Percentiles rank a stretch among this genome's conserved stretches.
Evolutionary conservation across 2,797 vertebrate genomes (phyloP).

Genomic region (Urosaurus nigricauda): DNA sequence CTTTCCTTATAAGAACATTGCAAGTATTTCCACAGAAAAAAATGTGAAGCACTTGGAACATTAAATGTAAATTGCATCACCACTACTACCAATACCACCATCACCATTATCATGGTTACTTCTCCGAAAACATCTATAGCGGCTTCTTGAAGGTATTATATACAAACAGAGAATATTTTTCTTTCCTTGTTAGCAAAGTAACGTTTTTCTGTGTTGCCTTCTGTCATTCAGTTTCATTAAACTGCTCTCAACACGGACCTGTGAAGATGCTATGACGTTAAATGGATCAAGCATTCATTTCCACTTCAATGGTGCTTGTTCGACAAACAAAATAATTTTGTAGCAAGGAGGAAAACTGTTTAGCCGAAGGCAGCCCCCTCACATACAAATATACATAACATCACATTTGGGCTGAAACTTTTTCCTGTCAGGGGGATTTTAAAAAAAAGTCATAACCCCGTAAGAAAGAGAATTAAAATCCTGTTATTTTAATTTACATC

Average conservation of each 20-base stretch:
- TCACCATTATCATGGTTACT: background rate
- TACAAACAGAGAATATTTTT: conserved; percentile 24
- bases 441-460: conserved; percentile 77
- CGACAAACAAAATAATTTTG: conserved; percentile 72
- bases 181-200: conserved; percentile 52
- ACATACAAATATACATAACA: conserved; percentile 70
- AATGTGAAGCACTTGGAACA: background rate
- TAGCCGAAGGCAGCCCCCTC: conserved; percentile 62
- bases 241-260: conserved; percentile 51
- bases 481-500: conserved; percentile 87
- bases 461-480: conserved; percentile 82
- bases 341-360: conserved; percentile 77
- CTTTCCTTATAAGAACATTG: background rate
- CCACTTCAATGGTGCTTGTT: conserved; percentile 71
- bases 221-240: conserved; percentile 63
- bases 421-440: conserved; percentile 61
- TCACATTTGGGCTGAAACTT: conserved; percentile 81
- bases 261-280: conserved; percentile 57
- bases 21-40: background rate
- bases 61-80: background rate
- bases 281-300: conserved; percentile 69
- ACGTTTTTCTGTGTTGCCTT: conserved; percentile 41
- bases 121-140: background rate
- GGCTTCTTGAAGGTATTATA: conserved; percentile 35
- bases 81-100: background rate